Base-by-base conservation (phyloP, 2,888 invertebrate species). In the Pseudococcus longispinus region DNA sequence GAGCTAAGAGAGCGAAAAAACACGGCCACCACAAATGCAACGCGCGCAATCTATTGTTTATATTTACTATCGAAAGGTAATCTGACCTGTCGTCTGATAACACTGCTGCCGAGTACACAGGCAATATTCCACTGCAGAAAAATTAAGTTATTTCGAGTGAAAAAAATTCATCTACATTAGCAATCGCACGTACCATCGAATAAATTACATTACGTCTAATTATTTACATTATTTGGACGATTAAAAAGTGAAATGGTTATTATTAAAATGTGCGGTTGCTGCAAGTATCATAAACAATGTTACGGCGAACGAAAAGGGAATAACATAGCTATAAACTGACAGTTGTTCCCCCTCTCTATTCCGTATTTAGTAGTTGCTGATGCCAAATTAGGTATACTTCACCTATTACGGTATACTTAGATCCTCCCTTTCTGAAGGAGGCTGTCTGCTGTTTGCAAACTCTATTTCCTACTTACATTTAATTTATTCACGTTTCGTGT, bases 331-430 rank as follows among this genome's bases (percentile, higher is more conserved):
- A 77, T 86, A 86, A 86, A 86, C 86, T 86, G 86, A 86, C 86
- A 77, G 86, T 86, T 87, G 83, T 87, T 87, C 46, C 74, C 87
- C 84, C 83, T 87, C 83, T 84, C 87, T 87, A 87, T 87, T 87
- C 95, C 95, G 94, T 95, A 95, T 95, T 95, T 95, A 95, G 95
- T 94, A 93, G 92, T 93, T 93, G 92, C 92, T 93, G 93, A 92
- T 94, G 92, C 95, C 95, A 93, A 95, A 95, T 95, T 95, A 93
- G 95, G 95, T 92, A 93, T 93, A 93, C 93, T 93, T 93, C 93
- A 92, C 94, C 95, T 93, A 94, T 94, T 94, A 94, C 93, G 94
- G 95, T 83, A 87, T 70, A 83, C 87, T 44, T 65, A 87, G 83
- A 83, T 83, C 87, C 83, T 87, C 87, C 87, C 83, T 83, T 83